Evolutionary conservation across 1,140 invertebrate species (phyloP), one percentile per base, ranked within the genome.

Genomic region (Polyergus mexicanus): DNA sequence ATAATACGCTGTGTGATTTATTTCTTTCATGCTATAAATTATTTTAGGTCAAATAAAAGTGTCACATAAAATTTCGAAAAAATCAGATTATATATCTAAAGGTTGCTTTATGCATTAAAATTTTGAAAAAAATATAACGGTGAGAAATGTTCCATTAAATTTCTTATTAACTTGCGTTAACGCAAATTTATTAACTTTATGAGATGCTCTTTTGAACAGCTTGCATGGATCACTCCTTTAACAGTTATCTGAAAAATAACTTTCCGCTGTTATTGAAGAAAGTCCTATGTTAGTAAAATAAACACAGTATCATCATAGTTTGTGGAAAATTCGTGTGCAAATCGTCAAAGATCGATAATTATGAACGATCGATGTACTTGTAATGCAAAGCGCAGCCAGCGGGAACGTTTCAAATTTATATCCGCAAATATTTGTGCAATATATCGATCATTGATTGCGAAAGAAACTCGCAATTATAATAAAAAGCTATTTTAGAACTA

Each of bases 391-490:
- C 44, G 78, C 78, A 83, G 32, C 47, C 28, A 80, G 47, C 22
- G 25, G 38, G 54, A 32, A 44, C 54, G n/a, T 72, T 69, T 35
- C 68, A 69, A 83, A 74, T 83, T 83, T 72, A 62, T 60, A 25
- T 41, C 35, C 54, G 78, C 71, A 83, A 83, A 83, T 83, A 83
- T 83, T 83, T 83, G 41, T 41, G 25, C 66, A 25, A 69, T 69
- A 56, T 25, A 71, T 74, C 38, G 78, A 60, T 60, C 71, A 72
- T 32, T 72, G 54, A 72, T 83, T 56, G 68, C 38, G 54, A 74
- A 35, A 60, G 66, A 35, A 41, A 35, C 25, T 11, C n/a, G 38
- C 35, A 72, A 74, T 74, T 72, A 41, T 19, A 1, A 4, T n/a
- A 74, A 83, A 83, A 83, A 68, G 32, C 54, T 13, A 62, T 83